Conservation (phyloP, 2,888 invertebrate genomes). For the Thecocarcelia acutangulata region DNA sequence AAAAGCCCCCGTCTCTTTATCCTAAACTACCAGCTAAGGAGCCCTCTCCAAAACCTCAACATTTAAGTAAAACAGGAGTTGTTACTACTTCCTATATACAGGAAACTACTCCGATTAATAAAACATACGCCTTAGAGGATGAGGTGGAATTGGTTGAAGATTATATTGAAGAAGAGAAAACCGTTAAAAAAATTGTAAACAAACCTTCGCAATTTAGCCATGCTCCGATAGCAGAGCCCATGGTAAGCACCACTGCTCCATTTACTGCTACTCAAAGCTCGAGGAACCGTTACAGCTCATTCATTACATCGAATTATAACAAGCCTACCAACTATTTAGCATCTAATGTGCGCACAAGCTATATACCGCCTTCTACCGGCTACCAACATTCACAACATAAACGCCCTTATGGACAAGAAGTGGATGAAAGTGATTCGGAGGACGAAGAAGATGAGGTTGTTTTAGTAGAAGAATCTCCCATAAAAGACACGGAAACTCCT, state of each 20-base stretch:
- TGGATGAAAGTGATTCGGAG: constrained; percentile 70
- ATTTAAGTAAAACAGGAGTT: constrained; percentile 70
- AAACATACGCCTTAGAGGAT: constrained; percentile 52
- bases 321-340: constrained; percentile 49
- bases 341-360: constrained; percentile 57
- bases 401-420: neutral
- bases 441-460: constrained; percentile 64
- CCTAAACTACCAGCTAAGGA: constrained; percentile 59
- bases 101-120: constrained; percentile 65
- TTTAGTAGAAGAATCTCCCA: constrained; percentile 62
- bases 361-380: constrained; percentile 50
- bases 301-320: constrained; percentile 62
- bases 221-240: constrained; percentile 60
- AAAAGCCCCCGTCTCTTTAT: constrained; percentile 48
- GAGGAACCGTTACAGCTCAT: constrained; percentile 69
- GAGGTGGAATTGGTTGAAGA: constrained; percentile 45
- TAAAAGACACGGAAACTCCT: constrained; percentile 71
- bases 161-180: constrained; percentile 10
- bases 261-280: constrained; percentile 45
- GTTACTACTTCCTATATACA: constrained; percentile 70
- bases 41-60: constrained; percentile 54
- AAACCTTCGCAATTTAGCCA: constrained; percentile 46
- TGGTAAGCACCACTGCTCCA: constrained; percentile 38
- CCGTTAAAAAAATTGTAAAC: constrained; percentile 39
- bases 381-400: constrained; percentile 35